These are phyloP conservation scores for Deroplatys truncata DNA, from an alignment of 2,888 invertebrate genomes.

Conservation along the genomic window DNA sequence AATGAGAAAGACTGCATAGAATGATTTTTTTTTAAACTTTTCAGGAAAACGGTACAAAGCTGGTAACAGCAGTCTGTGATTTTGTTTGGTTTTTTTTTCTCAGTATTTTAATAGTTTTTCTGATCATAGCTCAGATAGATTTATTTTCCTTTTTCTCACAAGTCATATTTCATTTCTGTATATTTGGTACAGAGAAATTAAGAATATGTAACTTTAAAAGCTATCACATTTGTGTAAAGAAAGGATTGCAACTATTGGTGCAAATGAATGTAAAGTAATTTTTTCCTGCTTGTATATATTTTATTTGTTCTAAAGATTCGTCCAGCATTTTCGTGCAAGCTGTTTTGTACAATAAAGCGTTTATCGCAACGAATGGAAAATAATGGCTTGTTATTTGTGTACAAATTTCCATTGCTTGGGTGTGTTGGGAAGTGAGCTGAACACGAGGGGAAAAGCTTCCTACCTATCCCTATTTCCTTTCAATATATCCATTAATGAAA, in stretches of 20 bases:
- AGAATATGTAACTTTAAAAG: not conserved
- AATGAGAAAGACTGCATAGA: constrained; percentile 18
- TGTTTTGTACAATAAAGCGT: constrained; percentile 3
- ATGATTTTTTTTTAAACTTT: not conserved
- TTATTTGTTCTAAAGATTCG: not conserved
- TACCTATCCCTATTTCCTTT: not conserved
- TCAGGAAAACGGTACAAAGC: constrained; percentile 27
- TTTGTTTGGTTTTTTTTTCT: constrained; percentile 23
- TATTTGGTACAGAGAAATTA: not conserved
- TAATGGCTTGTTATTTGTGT: not conserved
- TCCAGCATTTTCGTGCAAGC: constrained; percentile 11
- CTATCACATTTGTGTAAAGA: not conserved
- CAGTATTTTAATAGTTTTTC: constrained; percentile 24
- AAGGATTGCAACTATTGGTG: not conserved
- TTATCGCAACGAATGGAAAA: not conserved
- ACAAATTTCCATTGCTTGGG: not conserved
- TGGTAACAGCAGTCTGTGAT: constrained; percentile 30
- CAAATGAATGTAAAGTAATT: not conserved
- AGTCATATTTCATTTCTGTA: constrained; percentile 16
- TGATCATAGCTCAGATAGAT: constrained; percentile 1
- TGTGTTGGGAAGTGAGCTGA: not conserved
- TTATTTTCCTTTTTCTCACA: not conserved
- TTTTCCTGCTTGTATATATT: not conserved
- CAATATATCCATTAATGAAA: not conserved
- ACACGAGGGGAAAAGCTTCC: not conserved